These are phyloP conservation scores for Brotula barbata DNA, from an alignment of 2,797 vertebrate genomes.

Conservation along the genomic window DNA sequence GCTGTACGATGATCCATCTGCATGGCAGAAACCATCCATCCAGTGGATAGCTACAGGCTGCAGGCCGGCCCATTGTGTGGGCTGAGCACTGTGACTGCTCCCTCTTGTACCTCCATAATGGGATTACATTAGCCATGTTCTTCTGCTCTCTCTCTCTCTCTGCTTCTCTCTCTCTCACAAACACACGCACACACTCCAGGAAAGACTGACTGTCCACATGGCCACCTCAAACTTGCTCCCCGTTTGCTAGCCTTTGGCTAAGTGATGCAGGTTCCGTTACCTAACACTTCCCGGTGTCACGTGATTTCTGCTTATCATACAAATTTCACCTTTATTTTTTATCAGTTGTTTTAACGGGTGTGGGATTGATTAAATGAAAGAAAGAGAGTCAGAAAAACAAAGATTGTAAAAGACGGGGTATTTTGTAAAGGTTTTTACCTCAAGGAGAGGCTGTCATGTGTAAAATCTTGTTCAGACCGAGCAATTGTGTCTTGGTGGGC, in stretches of 20 bases:
- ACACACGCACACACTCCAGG: slow-evolving; percentile 20
- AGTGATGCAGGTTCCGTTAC: slow-evolving; percentile 53
- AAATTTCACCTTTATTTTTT: slow-evolving; percentile 18
- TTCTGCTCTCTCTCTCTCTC: slow-evolving; percentile 66
- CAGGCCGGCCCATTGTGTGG: slow-evolving; percentile 78
- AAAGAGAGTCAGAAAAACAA: slow-evolving; percentile 38
- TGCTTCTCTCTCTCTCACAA: slow-evolving; percentile 13
- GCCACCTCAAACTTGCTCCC: slow-evolving; percentile 46
- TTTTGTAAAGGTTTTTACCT: slow-evolving; percentile 68
- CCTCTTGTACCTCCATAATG: slow-evolving; percentile 81
- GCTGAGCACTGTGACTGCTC: slow-evolving; percentile 81
- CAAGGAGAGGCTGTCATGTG: slow-evolving; percentile 68
- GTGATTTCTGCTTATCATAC: slow-evolving; percentile 21
- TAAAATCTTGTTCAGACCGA: slow-evolving; percentile 70
- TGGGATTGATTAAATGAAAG: slow-evolving; percentile 4
- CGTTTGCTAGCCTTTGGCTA: slow-evolving; percentile 51
- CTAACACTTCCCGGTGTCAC: slow-evolving; percentile 26
- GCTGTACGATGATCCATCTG: slow-evolving; percentile 74
- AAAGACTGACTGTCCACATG: slow-evolving; percentile 60
- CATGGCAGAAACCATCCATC: slow-evolving; percentile 75
- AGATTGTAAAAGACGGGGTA: slow-evolving; percentile 57
- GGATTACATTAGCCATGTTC: slow-evolving; percentile 83
- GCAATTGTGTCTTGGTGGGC: slow-evolving; percentile 60
- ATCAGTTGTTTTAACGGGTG: slow-evolving; percentile 20
- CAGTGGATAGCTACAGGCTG: slow-evolving; percentile 75